Evolutionary conservation across 2,888 invertebrate genomes (phyloP), one percentile per base, ranked within the genome.

Genomic region (Hedya salicella): DNA sequence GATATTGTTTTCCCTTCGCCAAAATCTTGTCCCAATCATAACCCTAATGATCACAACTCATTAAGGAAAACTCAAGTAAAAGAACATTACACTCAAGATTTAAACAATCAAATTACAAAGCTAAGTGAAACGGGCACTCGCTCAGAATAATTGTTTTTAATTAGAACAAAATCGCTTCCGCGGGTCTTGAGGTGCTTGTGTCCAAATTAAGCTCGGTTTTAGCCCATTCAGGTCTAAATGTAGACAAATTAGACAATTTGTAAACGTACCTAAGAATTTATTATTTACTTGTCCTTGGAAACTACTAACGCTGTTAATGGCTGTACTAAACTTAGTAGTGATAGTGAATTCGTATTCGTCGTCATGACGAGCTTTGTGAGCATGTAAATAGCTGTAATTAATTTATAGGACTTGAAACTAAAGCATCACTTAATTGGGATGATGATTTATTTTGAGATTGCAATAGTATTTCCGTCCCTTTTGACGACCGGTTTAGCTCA

Each of bases 181-280:
- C 14, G 13, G 16, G 36, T 32, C 36, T 50, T 53, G 46, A 52
- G 11, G 50, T 57, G 63, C 50, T 63, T 48, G 46, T 53, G 62
- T 21, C 56, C 57, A 57, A 67, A 62, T 67, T 57, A 21, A 57
- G 56, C 57, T 53, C 52, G 46, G 44, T 25, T 65, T 25, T 32
- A 65, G 57, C 59, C 63, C 65, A 65, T 67, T 68, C 50, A 60
- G 61, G 59, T 54, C 54, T 21, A 56, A 61, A 67, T 68, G 59
- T 57, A 65, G 70, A 73, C 60, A 67, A 70, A 72, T 72, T 70
- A 62, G 57, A 62, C 67, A 62, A 72, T 72, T 66, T 69, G 69
- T 70, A 62, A 64, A 62, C 56, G 68, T 70, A 54, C 44, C 14
- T 11, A n/a, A 48, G 67, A 68, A 64, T 64, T 44, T 57, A 62